Conservation (phyloP, 2,888 invertebrate species). For the Synanthedon andrenaeformis region DNA sequence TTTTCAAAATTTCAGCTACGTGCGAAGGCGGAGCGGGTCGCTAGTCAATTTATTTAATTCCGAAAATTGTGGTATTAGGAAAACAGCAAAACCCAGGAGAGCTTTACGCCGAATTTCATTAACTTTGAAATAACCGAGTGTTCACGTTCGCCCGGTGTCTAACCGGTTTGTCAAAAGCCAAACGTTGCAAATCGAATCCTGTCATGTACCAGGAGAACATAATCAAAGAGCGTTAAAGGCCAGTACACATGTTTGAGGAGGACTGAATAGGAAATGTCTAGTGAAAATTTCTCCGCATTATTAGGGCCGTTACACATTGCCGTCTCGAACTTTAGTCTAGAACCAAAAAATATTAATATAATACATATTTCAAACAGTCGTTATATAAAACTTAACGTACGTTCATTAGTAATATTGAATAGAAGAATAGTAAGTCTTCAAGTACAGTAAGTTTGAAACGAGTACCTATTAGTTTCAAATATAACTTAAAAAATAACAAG, state of each 20-base stretch:
- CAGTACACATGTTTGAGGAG: conserved; percentile 8
- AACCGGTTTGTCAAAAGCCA: conserved; percentile 10
- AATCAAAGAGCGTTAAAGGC: conserved; percentile 5
- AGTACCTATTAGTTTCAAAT: too few species aligned
- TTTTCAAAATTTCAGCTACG: too few species aligned
- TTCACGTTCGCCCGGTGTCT: conserved; percentile 4
- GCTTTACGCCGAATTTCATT: conserved; percentile 10
- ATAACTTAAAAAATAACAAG: too few species aligned
- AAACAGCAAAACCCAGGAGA: conserved; percentile 6
- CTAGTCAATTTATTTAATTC: not conserved
- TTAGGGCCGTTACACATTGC: conserved; percentile 6
- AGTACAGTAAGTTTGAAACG: too few species aligned
- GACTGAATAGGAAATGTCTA: conserved; percentile 18
- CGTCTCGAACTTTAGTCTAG: not conserved
- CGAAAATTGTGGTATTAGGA: not conserved
- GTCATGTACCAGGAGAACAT: conserved; percentile 9
- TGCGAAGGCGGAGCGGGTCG: too few species aligned
- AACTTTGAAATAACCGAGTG: conserved; percentile 3
- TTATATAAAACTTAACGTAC: too few species aligned
- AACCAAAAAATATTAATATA: not conserved
- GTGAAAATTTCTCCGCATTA: conserved; percentile 9
- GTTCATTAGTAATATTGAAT: too few species aligned
- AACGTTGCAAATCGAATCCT: conserved; percentile 14
- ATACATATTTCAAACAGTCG: too few species aligned
- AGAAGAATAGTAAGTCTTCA: too few species aligned